Percentiles rank a stretch among this genome's conserved stretches.
Conservation (phyloP, 2,797 vertebrate genomes). For the Cynodonichthys magdalenae region DNA sequence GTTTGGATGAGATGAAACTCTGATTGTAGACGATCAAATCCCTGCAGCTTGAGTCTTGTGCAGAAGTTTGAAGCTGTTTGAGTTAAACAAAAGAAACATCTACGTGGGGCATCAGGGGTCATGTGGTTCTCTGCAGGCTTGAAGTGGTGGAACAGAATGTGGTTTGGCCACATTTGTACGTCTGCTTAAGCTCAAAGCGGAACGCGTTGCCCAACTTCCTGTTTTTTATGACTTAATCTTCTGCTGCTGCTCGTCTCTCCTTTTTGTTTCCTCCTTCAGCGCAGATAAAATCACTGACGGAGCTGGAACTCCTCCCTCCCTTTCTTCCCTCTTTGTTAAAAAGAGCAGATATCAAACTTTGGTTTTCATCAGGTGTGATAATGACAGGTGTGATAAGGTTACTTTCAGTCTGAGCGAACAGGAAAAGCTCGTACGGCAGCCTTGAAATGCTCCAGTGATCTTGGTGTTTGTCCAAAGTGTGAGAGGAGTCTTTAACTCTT, state of each 20-base stretch:
- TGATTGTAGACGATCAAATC: not conserved
- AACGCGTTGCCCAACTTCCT: constrained; percentile 37
- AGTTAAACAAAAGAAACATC: not conserved
- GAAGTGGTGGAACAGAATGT: constrained; percentile 55
- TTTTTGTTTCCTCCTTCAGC: constrained; percentile 15
- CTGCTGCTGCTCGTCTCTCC: not conserved
- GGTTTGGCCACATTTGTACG: constrained; percentile 60
- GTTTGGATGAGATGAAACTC: no score
- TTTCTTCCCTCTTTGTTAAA: constrained; percentile 1
- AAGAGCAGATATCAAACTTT: not conserved
- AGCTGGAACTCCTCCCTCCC: not conserved
- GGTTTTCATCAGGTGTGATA: constrained; percentile 13
- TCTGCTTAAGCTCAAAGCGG: constrained; percentile 26
- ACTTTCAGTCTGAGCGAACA: constrained; percentile 48
- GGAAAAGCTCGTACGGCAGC: constrained; percentile 70
- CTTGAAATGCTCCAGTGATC: constrained; percentile 23
- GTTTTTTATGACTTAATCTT: constrained; percentile 16
- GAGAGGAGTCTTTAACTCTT: constrained; percentile 25
- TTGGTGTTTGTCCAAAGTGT: constrained; percentile 41
- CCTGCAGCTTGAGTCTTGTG: not conserved
- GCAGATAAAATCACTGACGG: not conserved
- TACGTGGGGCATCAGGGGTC: not conserved
- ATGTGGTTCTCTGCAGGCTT: constrained; percentile 12
- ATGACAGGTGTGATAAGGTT: constrained; percentile 27
- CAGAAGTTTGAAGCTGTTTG: not conserved